Conservation (phyloP, 2,888 invertebrate genomes). For the Agrochola lota region DNA sequence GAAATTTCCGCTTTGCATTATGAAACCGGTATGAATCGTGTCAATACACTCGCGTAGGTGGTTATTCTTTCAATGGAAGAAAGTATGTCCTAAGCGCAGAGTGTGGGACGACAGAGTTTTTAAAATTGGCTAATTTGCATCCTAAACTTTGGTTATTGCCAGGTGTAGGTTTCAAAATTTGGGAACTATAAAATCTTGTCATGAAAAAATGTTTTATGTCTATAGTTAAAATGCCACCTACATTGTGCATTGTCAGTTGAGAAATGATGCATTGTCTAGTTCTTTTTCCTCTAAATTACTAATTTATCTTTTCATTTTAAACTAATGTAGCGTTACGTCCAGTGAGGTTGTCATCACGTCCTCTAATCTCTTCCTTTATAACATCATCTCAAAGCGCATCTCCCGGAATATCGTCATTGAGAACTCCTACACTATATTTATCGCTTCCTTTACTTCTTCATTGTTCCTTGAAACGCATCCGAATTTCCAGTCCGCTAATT, state of each 20-base stretch:
- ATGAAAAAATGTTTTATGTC: slow-evolving; percentile 27
- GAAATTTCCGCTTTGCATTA: slow-evolving; percentile 84
- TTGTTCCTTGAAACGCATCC: slow-evolving; percentile 74
- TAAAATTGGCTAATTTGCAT: slow-evolving; percentile 76
- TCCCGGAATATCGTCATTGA: slow-evolving; percentile 82
- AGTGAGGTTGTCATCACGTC: slow-evolving; percentile 77
- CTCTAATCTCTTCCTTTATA: slow-evolving; percentile 76
- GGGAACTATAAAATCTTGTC: slow-evolving; percentile 38
- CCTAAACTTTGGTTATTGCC: slow-evolving; percentile 59
- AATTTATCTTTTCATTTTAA: slow-evolving; percentile 26
- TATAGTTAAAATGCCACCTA: slow-evolving; percentile 47
- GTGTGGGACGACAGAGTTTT: slow-evolving; percentile 72
- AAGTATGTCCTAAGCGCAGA: slow-evolving; percentile 74
- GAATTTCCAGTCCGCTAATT: slow-evolving; percentile 59
- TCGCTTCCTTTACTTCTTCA: slow-evolving; percentile 83
- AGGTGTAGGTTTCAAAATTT: slow-evolving; percentile 49
- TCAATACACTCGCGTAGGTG: slow-evolving; percentile 84
- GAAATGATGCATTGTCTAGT: slow-evolving; percentile 55
- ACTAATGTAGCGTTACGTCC: slow-evolving; percentile 56
- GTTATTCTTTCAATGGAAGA: slow-evolving; percentile 86
- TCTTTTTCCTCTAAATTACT: slow-evolving; percentile 34
- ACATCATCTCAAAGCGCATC: slow-evolving; percentile 78
- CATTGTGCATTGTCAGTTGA: slow-evolving; percentile 48
- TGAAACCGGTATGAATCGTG: slow-evolving; percentile 85
- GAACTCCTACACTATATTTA: slow-evolving; percentile 85